phyloP scores from a whole-genome alignment of 2,888 invertebrate species.

The Bellardia pandia region DNA sequence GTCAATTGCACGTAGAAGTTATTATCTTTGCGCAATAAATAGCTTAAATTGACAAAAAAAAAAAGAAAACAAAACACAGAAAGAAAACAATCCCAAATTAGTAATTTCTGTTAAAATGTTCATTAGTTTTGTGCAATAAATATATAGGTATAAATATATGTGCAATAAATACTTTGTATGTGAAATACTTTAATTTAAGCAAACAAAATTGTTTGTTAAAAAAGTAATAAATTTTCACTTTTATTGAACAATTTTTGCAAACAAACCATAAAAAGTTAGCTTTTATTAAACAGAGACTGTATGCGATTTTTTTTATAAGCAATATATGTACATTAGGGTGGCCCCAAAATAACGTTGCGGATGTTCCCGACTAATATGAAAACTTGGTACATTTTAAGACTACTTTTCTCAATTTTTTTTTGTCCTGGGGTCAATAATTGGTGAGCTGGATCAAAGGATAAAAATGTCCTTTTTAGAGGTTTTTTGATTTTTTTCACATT shows the following conservation, averaged over 20 bases:
- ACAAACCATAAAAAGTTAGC: background rate
- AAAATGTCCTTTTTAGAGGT: no score
- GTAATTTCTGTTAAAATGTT: background rate
- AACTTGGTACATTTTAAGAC: no score
- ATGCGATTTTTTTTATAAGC: background rate
- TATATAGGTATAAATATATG: background rate
- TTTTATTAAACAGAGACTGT: background rate
- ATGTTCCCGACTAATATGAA: no score
- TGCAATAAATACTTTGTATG: background rate
- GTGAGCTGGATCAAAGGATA: no score
- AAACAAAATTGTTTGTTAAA: background rate
- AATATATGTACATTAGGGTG: no score
- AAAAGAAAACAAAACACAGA: background rate
- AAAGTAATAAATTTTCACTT: background rate
- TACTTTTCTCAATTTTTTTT: no score
- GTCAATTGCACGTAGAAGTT: slow-evolving; percentile 20
- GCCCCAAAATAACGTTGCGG: no score
- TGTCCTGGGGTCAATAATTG: no score
- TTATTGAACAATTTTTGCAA: background rate
- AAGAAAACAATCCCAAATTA: background rate
- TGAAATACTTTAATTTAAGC: background rate
- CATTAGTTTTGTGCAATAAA: background rate
- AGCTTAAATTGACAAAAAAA: background rate
- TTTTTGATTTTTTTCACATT: no score
- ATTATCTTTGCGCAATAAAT: background rate